Evolutionary conservation across 2,113 vertebrate genomes (phyloP).

Genomic region (Nansenia antarctica): DNA sequence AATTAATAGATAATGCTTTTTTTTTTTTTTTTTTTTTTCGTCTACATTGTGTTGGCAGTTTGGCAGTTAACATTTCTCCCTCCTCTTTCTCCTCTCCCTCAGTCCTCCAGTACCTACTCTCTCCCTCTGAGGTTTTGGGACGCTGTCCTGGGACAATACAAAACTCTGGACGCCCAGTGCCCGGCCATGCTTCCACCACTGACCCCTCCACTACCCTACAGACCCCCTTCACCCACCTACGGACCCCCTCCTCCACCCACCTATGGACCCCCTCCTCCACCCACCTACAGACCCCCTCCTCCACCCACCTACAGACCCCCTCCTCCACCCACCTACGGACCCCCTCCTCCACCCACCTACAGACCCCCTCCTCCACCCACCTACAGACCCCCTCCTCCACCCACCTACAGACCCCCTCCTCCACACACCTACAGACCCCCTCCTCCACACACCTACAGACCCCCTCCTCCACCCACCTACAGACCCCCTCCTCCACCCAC

Average conservation of each 20-base stretch:
- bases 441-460: neutral
- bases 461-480: neutral
- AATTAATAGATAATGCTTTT: neutral
- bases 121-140: constrained; percentile 68
- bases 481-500: neutral
- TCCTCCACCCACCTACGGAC: too few relatives aligned
- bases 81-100: neutral
- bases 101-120: constrained; percentile 52
- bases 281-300: neutral
- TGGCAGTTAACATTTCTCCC: neutral
- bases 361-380: neutral
- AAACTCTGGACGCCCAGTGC: constrained; percentile 59
- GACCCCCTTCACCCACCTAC: too few relatives aligned
- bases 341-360: neutral
- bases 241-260: neutral
- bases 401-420: constrained; percentile 56
- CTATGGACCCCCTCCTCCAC: too few relatives aligned
- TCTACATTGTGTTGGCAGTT: neutral
- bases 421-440: constrained; percentile 27
- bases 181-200: constrained; percentile 16
- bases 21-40: neutral
- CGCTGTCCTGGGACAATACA: constrained; percentile 19
- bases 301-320: constrained; percentile 22
- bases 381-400: neutral
- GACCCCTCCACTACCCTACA: neutral